Percentiles rank a stretch among this genome's conserved stretches.
phyloP scores from a whole-genome alignment of 1,140 invertebrate genomes.

The Goniozus legneri region DNA sequence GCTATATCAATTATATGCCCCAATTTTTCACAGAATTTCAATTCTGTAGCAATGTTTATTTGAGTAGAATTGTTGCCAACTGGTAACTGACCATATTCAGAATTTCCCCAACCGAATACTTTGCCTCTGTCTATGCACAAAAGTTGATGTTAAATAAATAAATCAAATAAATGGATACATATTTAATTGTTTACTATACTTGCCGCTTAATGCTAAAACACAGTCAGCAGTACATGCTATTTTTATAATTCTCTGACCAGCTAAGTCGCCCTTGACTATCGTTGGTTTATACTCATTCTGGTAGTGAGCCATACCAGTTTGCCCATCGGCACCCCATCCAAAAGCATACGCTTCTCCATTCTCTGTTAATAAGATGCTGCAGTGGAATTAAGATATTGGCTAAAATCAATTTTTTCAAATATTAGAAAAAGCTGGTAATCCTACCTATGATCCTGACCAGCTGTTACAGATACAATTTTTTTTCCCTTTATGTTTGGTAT shows the following conservation, averaged over 20 bases:
- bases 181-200: conserved; percentile 10
- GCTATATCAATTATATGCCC: conserved; percentile 82
- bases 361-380: conserved; percentile 76
- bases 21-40: conserved; percentile 61
- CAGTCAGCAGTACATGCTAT: conserved; percentile 80
- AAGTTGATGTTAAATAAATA: conserved; percentile 4
- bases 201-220: conserved; percentile 85
- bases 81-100: conserved; percentile 85
- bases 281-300: conserved; percentile 59
- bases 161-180: conserved; percentile 1
- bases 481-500: conserved; percentile 64
- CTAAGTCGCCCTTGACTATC: conserved; percentile 76
- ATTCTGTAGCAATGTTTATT: conserved; percentile 65
- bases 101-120: conserved; percentile 96
- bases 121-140: conserved; percentile 77
- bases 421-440: conserved; percentile 12
- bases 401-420: neutral
- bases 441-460: conserved; percentile 85
- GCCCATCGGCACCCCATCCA: conserved; percentile 93
- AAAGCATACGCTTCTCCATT: conserved; percentile 81
- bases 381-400: conserved; percentile 14
- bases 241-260: conserved; percentile 77
- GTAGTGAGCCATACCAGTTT: conserved; percentile 81
- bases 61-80: conserved; percentile 52
- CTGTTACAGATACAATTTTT: conserved; percentile 62